Evolutionary conservation across 2,888 invertebrate species (phyloP), one percentile per base, ranked within the genome.

Genomic region (Ischnus inquisitorius): DNA sequence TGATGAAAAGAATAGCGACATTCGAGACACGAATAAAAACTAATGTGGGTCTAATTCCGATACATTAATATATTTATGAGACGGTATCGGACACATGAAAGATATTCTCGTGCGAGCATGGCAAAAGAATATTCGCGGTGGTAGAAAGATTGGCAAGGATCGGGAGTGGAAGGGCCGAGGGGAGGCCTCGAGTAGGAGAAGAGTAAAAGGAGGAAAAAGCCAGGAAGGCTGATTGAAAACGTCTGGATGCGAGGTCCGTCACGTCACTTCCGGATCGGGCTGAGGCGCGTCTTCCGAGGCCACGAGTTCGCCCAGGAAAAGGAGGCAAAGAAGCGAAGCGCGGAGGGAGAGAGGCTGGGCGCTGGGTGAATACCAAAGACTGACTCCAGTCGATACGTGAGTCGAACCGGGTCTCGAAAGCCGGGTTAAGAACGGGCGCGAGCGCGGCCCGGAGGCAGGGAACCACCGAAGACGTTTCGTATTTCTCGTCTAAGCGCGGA

Each of bases 251-350:
- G 82, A 79, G 80, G 85, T 77, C 83, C 84, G 86, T 86, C 86
- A 87, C 86, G 85, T 87, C 83, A 87, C 85, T 86, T 85, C 87
- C 84, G 80, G 86, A 85, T 88, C 68, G 72, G 41, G 72, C 76
- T 48, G 74, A 77, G 57, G 64, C 65, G 57, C 46, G 76, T 82
- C 77, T 75, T 79, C 82, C 83, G 71, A 25, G 78, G 76, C 71
- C 84, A 84, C 85, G 84, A 82, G 85, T 81, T 83, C 83, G 60
- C 19, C 39, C 64, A n/a, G 34, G 54, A 16, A 68, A 65, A 72
- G 25, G 60, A 65, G 60, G 77, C 41, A 60, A 78, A 41, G 72
- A 34, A 64, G 1, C 6, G 34, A 34, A 34, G 34, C 34, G 5
- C 5, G 34, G 68, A 62, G 75, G 79, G 34, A 39, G 60, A 51